A percentile compares a stretch with the other conserved stretches of the same genome.
phyloP scores from a whole-genome alignment of 2,113 vertebrate genomes.

The Struthidea cinerea region DNA sequence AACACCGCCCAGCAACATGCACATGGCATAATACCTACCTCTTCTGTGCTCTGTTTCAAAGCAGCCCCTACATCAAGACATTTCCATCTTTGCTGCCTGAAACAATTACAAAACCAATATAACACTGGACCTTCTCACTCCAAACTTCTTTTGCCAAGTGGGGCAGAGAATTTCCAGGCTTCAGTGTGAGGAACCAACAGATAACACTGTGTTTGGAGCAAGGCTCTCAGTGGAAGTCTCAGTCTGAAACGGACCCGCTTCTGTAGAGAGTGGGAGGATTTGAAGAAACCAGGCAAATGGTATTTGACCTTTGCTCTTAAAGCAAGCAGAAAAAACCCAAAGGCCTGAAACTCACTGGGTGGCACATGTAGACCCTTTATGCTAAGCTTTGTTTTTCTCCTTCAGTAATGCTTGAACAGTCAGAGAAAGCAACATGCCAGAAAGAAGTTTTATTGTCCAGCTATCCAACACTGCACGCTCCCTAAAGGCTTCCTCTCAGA shows the following conservation, averaged over 20 bases:
- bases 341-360: neutral
- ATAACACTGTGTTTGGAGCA: neutral
- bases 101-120: neutral
- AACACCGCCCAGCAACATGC: neutral
- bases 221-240: neutral
- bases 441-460: neutral
- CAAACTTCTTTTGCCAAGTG: fast-evolving
- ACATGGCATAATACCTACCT: neutral
- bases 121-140: neutral
- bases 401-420: neutral
- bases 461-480: fast-evolving
- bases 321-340: neutral
- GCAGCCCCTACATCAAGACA: neutral
- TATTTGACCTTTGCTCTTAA: conserved; percentile 25
- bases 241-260: neutral
- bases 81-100: neutral
- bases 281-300: neutral
- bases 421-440: neutral
- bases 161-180: neutral
- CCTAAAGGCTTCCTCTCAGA: neutral
- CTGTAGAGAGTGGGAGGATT: neutral
- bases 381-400: neutral
- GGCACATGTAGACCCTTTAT: neutral
- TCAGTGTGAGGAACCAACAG: neutral
- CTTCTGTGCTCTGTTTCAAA: neutral